Percentiles rank a stretch among this genome's conserved stretches.
These are phyloP conservation scores for Pectinophora gossypiella DNA, from an alignment of 1,140 invertebrate genomes.

Conservation along the genomic window DNA sequence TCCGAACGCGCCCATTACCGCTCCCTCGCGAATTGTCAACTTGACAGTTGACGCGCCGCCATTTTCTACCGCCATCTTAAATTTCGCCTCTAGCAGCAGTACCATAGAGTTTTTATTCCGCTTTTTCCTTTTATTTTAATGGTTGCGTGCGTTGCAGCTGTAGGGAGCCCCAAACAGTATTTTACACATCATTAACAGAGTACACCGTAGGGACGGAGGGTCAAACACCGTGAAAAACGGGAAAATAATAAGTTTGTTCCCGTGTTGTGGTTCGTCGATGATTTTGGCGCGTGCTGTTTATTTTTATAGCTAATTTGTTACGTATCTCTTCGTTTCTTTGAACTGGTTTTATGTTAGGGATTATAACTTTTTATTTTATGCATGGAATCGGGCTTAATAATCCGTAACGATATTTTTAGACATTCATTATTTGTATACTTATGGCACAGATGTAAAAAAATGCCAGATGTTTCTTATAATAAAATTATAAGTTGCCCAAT, in stretches of 20 bases:
- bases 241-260: slow-evolving; percentile 42
- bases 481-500: too few species aligned
- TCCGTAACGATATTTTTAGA: too few species aligned
- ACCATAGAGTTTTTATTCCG: not conserved
- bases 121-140: not conserved
- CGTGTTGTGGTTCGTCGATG: slow-evolving; percentile 26
- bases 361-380: too few species aligned
- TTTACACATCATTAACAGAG: slow-evolving; percentile 62
- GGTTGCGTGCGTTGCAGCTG: slow-evolving; percentile 31
- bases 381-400: too few species aligned
- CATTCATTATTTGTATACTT: too few species aligned
- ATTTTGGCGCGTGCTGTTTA: slow-evolving; percentile 20
- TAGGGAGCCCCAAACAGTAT: slow-evolving; percentile 41
- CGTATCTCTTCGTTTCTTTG: too few species aligned
- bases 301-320: slow-evolving; percentile 22
- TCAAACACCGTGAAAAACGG: slow-evolving; percentile 59
- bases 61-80: slow-evolving; percentile 1
- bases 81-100: not conserved
- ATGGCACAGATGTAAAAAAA: too few species aligned
- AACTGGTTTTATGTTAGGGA: too few species aligned
- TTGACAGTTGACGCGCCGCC: slow-evolving; percentile 54
- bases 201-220: slow-evolving; percentile 34
- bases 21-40: slow-evolving; percentile 44
- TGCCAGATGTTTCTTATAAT: too few species aligned
- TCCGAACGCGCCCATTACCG: slow-evolving; percentile 44